phyloP scores from a whole-genome alignment of 2,113 vertebrate species.

The Phoxinus phoxinus region DNA sequence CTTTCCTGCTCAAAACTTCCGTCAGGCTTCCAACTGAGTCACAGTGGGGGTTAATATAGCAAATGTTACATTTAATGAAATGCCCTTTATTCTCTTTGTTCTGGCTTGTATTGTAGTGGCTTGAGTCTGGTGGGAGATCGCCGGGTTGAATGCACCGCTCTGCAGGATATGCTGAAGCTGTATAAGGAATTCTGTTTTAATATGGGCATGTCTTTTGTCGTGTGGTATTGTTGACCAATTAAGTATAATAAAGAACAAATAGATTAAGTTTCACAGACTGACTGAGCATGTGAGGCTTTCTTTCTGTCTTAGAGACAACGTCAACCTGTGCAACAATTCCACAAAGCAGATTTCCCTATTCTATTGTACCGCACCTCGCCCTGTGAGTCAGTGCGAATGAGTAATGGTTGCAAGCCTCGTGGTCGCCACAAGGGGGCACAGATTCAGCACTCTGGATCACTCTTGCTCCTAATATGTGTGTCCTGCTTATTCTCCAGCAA shows the following conservation, averaged over 20 bases:
- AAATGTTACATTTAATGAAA: slow-evolving; percentile 25
- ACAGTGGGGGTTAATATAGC: slow-evolving; percentile 33
- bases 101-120: neutral
- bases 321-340: neutral
- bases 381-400: neutral
- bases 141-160: slow-evolving; percentile 2
- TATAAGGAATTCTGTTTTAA: slow-evolving; percentile 12
- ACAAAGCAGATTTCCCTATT: neutral
- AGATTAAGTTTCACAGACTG: neutral
- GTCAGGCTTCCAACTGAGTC: slow-evolving; percentile 2
- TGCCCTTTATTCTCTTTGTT: slow-evolving; percentile 30
- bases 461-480: neutral
- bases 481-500: slow-evolving; percentile 9
- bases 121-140: slow-evolving; percentile 8
- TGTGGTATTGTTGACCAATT: neutral
- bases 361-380: neutral
- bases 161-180: slow-evolving; percentile 9
- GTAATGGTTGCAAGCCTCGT: neutral
- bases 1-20: slow-evolving; percentile 20
- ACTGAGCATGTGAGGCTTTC: neutral
- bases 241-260: neutral
- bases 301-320: neutral
- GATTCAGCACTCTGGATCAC: slow-evolving; percentile 32
- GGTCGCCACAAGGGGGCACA: slow-evolving; percentile 52
- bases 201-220: neutral